Evolutionary conservation across 2,888 invertebrate species (phyloP).

Genomic region (Vesta saturnalis): DNA sequence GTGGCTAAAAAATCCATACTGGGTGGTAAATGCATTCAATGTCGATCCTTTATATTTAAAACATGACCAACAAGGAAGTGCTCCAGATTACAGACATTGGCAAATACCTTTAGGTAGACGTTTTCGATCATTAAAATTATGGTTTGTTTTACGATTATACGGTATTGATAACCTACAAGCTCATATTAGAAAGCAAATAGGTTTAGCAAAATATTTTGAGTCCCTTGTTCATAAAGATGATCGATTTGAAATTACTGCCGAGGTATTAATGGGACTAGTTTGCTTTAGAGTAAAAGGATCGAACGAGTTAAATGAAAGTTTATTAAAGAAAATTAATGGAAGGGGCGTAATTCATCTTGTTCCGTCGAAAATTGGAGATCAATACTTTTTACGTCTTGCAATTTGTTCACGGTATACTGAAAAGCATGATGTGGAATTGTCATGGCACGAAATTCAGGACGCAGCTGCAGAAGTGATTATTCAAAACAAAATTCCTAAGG

Average conservation of each 20-base stretch:
- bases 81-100: slow-evolving; percentile 97
- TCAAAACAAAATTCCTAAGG: not conserved
- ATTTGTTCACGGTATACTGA: slow-evolving; percentile 88
- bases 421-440: slow-evolving; percentile 81
- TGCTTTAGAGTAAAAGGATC: slow-evolving; percentile 93
- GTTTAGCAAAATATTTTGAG: slow-evolving; percentile 89
- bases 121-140: slow-evolving; percentile 91
- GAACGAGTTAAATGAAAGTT: slow-evolving; percentile 83
- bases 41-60: slow-evolving; percentile 97
- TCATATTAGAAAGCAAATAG: slow-evolving; percentile 86
- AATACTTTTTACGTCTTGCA: slow-evolving; percentile 88
- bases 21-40: slow-evolving; percentile 94
- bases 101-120: slow-evolving; percentile 94
- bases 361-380: slow-evolving; percentile 86
- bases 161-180: slow-evolving; percentile 89
- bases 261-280: slow-evolving; percentile 93
- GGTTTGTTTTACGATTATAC: slow-evolving; percentile 93
- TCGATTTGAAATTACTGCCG: slow-evolving; percentile 89
- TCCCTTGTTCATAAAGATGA: slow-evolving; percentile 77
- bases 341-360: slow-evolving; percentile 93
- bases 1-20: slow-evolving; percentile 92
- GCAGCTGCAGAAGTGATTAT: slow-evolving; percentile 75
- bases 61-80: slow-evolving; percentile 90
- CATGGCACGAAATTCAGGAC: slow-evolving; percentile 87
- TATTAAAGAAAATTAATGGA: slow-evolving; percentile 87